Base-by-base conservation (phyloP, 2,113 vertebrate species). In the Sylvia atricapilla region DNA sequence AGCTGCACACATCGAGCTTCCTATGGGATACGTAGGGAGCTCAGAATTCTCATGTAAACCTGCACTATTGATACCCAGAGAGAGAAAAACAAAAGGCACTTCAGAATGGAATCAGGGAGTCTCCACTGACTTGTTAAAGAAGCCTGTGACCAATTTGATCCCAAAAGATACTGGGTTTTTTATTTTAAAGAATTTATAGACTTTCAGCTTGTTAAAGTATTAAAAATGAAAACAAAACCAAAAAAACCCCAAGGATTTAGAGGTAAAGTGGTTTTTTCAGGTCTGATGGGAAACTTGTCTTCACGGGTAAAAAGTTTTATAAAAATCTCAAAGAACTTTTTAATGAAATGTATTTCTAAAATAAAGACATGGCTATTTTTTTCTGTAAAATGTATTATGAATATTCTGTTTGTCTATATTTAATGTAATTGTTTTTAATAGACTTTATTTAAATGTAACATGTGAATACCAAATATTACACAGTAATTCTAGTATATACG, bases 21-120 rank as follows among this genome's bases (percentile, higher is more conserved):
- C 91, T 62, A 35, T 20, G 22, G 87, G 77, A 83, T 2, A 0
- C 46, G 37, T n/a, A 72, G 94, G 91, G 78, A 93, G 84, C 78
- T 96, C 60, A 64, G 67, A 92, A 87, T 93, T 95, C 79, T 94
- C 85, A 77, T 33, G 24, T 73, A 93, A 97, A 96, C 92, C 94
- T 98, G 98, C 98, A 98, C 98, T 98, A 98, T 98, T 97, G 96
- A 97, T 97, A 95, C 73, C 93, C 97, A 96, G 97, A 97, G 94
- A 96, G 82, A 93, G 83, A 87, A 41, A 70, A 79, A 75, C 39
- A 69, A 64, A 92, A 93, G 93, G 88, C 92, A 95, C 95, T 96
- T 93, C 86, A 64, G 84, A 89, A 95, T 87, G 97, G 96, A 97
- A 96, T 93, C 96, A 98, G 97, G 98, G 98, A 98, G 96, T 97